These are phyloP conservation scores for Drosophila histrio DNA, from an alignment of 2,888 invertebrate genomes.

Conservation along the genomic window DNA sequence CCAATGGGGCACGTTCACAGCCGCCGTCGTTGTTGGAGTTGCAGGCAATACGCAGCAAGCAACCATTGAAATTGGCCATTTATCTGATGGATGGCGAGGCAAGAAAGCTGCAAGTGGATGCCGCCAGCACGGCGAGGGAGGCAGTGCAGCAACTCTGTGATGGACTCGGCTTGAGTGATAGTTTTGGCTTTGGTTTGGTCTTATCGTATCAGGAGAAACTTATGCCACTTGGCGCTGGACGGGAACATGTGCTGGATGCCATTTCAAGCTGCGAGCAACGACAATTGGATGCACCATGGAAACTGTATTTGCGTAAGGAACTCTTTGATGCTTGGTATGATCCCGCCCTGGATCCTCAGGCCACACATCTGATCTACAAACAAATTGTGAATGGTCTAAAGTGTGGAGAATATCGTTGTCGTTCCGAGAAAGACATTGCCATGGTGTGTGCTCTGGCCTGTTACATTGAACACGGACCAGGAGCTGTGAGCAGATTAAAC, in stretches of 20 bases:
- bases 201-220: constrained; percentile 95
- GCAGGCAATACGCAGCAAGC: constrained; percentile 92
- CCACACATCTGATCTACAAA: constrained; percentile 95
- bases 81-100: constrained; percentile 95
- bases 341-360: constrained; percentile 90
- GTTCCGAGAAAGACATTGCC: constrained; percentile 92
- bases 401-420: constrained; percentile 95
- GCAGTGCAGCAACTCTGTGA: constrained; percentile 92
- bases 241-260: constrained; percentile 97
- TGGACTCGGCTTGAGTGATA: constrained; percentile 90
- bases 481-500: constrained; percentile 50
- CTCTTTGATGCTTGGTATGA: constrained; percentile 97
- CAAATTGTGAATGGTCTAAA: constrained; percentile 95
- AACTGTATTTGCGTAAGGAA: constrained; percentile 94
- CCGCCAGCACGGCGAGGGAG: constrained; percentile 95
- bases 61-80: constrained; percentile 92
- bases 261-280: constrained; percentile 97
- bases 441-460: constrained; percentile 96
- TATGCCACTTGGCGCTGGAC: constrained; percentile 93
- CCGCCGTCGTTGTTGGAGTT: constrained; percentile 97
- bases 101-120: constrained; percentile 93
- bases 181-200: constrained; percentile 96
- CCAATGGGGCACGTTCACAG: constrained; percentile 94
- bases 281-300: constrained; percentile 94
- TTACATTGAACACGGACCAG: constrained; percentile 91